A percentile compares a stretch with the other conserved stretches of the same genome.
These are phyloP conservation scores for Entelurus aequoreus DNA, from an alignment of 2,113 vertebrate genomes.

Conservation along the genomic window DNA sequence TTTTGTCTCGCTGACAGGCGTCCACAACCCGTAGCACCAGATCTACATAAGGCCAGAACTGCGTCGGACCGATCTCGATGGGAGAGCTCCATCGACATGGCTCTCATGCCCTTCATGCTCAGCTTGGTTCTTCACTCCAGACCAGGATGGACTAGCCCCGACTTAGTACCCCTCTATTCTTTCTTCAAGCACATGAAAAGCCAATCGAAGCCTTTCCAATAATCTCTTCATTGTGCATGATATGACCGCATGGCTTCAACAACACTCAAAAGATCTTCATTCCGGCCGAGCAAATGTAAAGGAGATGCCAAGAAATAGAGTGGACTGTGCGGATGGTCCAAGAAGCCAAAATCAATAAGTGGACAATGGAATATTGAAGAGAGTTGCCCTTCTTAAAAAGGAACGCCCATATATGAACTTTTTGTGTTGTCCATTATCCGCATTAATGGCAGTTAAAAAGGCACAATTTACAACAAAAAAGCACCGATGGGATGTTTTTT, in stretches of 20 bases:
- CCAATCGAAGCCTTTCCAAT: conserved; percentile 28
- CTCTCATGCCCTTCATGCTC: conserved; percentile 8
- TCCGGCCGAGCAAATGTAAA: conserved; percentile 18
- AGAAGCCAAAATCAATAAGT: conserved; percentile 27
- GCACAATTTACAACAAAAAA: conserved; percentile 47
- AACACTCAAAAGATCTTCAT: conserved; percentile 13
- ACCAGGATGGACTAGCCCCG: conserved; percentile 5
- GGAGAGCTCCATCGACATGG: conserved; percentile 8
- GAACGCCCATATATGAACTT: conserved; percentile 12
- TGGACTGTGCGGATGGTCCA: conserved; percentile 12
- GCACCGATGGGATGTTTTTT: conserved; percentile 28
- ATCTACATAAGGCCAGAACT: conserved; percentile 54
- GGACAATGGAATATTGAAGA: conserved; percentile 33
- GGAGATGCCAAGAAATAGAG: neutral
- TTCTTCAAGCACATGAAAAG: conserved; percentile 47
- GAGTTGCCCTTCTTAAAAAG: conserved; percentile 29
- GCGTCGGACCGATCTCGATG: conserved; percentile 19
- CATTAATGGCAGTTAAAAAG: conserved; percentile 38
- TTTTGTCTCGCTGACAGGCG: conserved; percentile 58
- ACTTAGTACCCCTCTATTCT: neutral
- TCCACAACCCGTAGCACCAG: conserved; percentile 69
- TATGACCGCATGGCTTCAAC: conserved; percentile 58
- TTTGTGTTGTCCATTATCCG: conserved; percentile 21
- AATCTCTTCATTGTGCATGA: conserved; percentile 47
- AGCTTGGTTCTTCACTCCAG: conserved; percentile 8